phyloP scores from a whole-genome alignment of 2,888 invertebrate species.

The Latrodectus elegans region DNA sequence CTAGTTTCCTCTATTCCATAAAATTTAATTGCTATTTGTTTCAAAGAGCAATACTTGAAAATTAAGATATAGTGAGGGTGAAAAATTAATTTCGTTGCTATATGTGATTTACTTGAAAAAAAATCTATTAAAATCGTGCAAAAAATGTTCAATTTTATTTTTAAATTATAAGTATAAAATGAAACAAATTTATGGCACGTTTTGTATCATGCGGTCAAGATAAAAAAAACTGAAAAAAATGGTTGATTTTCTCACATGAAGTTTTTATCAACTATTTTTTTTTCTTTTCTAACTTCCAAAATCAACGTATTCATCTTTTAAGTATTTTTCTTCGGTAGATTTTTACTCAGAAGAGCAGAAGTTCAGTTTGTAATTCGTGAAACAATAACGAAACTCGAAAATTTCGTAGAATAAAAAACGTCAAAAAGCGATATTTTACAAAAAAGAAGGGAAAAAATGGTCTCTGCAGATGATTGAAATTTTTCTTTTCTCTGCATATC shows the following conservation, averaged over 20 bases:
- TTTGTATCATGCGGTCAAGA: neutral
- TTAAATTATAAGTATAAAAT: neutral
- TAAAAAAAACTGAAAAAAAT: neutral
- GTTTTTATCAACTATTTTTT: neutral
- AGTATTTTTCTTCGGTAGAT: neutral
- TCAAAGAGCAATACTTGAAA: no score
- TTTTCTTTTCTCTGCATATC: neutral
- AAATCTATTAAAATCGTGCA: no score
- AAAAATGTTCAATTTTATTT: no score
- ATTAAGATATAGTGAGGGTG: no score
- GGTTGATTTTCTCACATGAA: neutral
- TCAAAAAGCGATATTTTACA: no score
- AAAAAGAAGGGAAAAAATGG: neutral
- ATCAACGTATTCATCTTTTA: neutral
- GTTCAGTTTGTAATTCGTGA: no score
- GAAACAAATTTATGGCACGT: neutral
- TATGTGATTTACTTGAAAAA: no score
- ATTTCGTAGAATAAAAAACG: no score
- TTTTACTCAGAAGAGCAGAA: neutral
- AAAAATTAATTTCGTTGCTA: no score
- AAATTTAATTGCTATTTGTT: no score
- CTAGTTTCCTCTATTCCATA: no score
- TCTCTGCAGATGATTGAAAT: neutral
- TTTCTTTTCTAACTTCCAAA: neutral
- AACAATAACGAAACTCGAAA: no score